These are phyloP conservation scores for Sterna hirundo DNA, from an alignment of 2,113 vertebrate genomes.

Conservation along the genomic window DNA sequence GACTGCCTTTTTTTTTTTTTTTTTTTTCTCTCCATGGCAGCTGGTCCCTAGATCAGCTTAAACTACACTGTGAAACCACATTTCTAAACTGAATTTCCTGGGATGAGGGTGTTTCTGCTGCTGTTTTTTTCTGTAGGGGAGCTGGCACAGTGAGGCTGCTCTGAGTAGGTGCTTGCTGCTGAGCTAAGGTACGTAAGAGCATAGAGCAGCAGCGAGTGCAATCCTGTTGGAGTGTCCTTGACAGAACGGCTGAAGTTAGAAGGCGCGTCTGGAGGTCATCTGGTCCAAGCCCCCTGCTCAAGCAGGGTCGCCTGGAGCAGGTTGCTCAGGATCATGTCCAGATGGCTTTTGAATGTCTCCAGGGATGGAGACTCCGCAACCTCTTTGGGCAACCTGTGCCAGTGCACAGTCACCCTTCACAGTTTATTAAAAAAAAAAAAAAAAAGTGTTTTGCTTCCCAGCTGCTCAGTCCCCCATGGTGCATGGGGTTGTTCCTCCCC, in stretches of 20 bases:
- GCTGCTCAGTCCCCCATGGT: background rate
- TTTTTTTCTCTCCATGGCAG: background rate
- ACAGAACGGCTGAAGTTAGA: background rate
- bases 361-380: background rate
- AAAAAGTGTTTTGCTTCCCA: background rate
- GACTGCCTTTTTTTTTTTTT: background rate
- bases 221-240: background rate
- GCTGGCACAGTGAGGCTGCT: background rate
- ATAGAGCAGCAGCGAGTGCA: background rate
- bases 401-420: background rate
- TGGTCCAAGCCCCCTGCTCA: background rate
- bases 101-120: background rate
- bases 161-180: background rate
- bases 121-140: background rate
- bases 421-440: background rate
- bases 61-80: background rate
- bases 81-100: background rate
- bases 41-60: background rate
- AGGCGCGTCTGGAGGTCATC: background rate
- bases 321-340: background rate
- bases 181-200: background rate
- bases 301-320: background rate
- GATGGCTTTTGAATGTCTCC: background rate
- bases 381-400: background rate
- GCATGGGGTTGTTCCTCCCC: background rate